Evolutionary conservation across 1,140 invertebrate genomes (phyloP).

Genomic region (Trichonephila clavata): DNA sequence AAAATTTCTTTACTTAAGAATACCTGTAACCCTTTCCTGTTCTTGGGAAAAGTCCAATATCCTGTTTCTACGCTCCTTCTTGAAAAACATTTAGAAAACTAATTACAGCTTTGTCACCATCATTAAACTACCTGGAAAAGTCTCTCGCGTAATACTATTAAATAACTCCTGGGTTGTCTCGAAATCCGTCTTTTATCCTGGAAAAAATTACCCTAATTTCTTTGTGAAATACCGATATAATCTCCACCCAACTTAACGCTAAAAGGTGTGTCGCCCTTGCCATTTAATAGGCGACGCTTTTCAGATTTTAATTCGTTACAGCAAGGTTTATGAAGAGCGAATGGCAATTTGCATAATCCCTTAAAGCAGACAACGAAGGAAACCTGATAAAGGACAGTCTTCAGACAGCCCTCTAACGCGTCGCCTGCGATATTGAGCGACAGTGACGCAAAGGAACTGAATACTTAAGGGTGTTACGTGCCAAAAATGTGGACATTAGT

Average conservation of each 20-base stretch:
- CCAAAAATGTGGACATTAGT: neutral
- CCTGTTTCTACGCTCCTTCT: neutral
- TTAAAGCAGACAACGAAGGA: conserved; percentile 22
- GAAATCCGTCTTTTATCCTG: neutral
- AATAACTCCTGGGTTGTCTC: neutral
- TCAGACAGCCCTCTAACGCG: neutral
- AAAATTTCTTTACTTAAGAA: too few relatives aligned
- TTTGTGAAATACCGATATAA: neutral
- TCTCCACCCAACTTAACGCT: neutral
- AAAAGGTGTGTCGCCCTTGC: conserved; percentile 4
- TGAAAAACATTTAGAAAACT: neutral
- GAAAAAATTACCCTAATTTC: neutral
- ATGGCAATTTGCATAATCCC: conserved; percentile 30
- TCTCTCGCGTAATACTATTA: neutral
- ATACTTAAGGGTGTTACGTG: neutral
- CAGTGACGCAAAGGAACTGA: neutral
- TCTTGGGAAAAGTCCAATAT: neutral
- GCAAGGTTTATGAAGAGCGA: conserved; percentile 30
- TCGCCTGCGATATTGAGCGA: neutral
- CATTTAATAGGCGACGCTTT: conserved; percentile 12
- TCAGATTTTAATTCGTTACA: conserved; percentile 35
- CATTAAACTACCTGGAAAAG: neutral
- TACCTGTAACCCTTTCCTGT: neutral
- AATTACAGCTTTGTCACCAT: neutral
- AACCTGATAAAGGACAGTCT: conserved; percentile 20